Conservation (phyloP, 1,140 invertebrate genomes). For the Caenorhabditis briggsae region DNA sequence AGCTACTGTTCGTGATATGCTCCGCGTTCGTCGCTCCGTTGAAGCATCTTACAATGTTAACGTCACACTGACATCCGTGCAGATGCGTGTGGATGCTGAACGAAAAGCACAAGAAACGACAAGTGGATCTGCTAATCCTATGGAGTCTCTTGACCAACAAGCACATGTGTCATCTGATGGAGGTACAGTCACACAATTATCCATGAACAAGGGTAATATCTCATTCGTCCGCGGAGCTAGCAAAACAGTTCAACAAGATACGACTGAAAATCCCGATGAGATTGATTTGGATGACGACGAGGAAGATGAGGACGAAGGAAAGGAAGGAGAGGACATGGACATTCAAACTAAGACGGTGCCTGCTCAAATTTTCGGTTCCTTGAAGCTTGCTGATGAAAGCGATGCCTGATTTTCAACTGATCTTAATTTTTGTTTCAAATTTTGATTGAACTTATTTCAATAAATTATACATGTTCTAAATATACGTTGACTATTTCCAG, state of each 20-base stretch:
- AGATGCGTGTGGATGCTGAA: conserved; percentile 86
- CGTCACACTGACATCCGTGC: conserved; percentile 94
- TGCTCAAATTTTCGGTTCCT: conserved; percentile 32
- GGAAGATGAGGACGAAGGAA: conserved; percentile 70
- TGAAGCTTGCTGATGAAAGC: conserved; percentile 29
- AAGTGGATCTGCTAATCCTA: not conserved
- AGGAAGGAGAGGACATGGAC: conserved; percentile 26
- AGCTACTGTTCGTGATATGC: conserved; percentile 98
- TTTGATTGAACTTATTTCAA: not conserved
- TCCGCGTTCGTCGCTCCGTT: conserved; percentile 79
- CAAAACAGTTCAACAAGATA: conserved; percentile 69
- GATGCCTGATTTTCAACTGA: not conserved
- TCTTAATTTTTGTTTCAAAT: not conserved
- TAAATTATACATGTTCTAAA: not conserved
- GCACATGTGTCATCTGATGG: not conserved
- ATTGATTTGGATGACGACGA: conserved; percentile 76
- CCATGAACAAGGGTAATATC: conserved; percentile 66
- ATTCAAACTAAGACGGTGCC: not conserved
- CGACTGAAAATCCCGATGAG: conserved; percentile 77
- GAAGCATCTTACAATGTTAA: conserved; percentile 77
- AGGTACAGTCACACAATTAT: conserved; percentile 21
- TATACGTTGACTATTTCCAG: not conserved
- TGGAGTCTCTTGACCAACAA: conserved; percentile 28
- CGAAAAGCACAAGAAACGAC: conserved; percentile 39
- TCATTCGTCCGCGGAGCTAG: conserved; percentile 75